Evolutionary conservation across 2,888 invertebrate species (phyloP).

Genomic region (Hetaerina titia): DNA sequence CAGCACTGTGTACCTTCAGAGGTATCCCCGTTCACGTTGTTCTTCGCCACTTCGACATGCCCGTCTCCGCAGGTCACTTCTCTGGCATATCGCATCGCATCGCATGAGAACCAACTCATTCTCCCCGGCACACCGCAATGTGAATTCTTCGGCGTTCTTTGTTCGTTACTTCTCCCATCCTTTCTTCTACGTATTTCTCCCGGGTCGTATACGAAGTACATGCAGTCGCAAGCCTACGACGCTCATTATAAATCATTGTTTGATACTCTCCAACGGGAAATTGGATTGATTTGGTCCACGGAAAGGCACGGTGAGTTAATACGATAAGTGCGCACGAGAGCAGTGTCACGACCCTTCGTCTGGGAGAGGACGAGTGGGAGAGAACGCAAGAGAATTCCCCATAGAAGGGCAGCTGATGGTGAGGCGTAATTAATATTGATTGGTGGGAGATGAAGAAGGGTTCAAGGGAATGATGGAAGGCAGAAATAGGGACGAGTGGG

Average conservation of each 20-base stretch:
- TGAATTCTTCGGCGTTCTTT: background rate
- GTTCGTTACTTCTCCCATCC: background rate
- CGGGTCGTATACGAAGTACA: background rate
- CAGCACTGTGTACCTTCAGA: no score
- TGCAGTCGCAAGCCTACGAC: background rate
- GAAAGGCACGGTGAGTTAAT: background rate
- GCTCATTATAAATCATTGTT: background rate
- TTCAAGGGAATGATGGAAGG: background rate
- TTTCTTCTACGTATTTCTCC: background rate
- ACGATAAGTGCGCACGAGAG: background rate
- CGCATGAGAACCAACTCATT: no score
- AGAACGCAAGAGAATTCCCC: background rate
- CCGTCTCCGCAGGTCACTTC: background rate
- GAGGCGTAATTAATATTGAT: constrained; percentile 29
- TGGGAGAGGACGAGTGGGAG: background rate
- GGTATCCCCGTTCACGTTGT: no score
- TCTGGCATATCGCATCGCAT: background rate
- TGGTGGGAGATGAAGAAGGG: background rate
- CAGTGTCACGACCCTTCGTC: background rate
- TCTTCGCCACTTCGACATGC: no score
- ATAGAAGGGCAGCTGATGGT: background rate
- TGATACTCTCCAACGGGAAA: background rate
- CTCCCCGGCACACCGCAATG: background rate
- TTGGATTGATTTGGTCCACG: background rate
- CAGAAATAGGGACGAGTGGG: background rate